A percentile compares a stretch with the other conserved stretches of the same genome.
These are phyloP conservation scores for Orchestes rusci DNA, from an alignment of 2,888 invertebrate genomes.

Conservation along the genomic window DNA sequence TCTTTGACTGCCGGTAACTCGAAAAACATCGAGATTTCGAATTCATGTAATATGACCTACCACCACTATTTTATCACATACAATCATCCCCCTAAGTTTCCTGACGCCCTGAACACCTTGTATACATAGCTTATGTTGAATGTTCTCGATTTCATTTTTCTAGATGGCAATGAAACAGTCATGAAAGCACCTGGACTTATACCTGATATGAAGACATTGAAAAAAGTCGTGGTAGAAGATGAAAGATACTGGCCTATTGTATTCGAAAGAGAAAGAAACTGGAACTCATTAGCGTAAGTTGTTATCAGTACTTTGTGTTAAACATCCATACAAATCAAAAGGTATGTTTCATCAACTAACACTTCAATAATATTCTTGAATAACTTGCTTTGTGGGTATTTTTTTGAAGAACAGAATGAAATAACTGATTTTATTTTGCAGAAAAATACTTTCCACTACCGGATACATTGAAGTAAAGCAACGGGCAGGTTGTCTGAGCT, in stretches of 20 bases:
- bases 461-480: constrained; percentile 80
- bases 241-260: constrained; percentile 84
- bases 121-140: too few relatives aligned
- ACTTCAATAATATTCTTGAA: too few relatives aligned
- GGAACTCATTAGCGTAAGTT: constrained; percentile 70
- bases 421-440: too few relatives aligned
- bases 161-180: constrained; percentile 35
- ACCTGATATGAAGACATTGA: constrained; percentile 69
- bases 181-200: constrained; percentile 79
- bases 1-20: too few relatives aligned
- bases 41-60: too few relatives aligned
- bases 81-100: too few relatives aligned
- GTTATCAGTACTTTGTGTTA: not conserved
- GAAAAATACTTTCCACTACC: constrained; percentile 59
- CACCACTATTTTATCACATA: too few relatives aligned
- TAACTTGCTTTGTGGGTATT: too few relatives aligned
- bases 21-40: too few relatives aligned
- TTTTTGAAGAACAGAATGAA: too few relatives aligned
- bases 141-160: too few relatives aligned
- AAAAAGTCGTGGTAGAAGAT: constrained; percentile 72
- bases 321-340: not conserved
- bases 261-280: constrained; percentile 76
- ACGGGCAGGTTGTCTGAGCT: constrained; percentile 81
- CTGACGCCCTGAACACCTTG: too few relatives aligned
- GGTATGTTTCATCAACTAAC: not conserved